Evolutionary conservation across 2,797 vertebrate genomes (phyloP).

Genomic region (Eulemur albifrons): DNA sequence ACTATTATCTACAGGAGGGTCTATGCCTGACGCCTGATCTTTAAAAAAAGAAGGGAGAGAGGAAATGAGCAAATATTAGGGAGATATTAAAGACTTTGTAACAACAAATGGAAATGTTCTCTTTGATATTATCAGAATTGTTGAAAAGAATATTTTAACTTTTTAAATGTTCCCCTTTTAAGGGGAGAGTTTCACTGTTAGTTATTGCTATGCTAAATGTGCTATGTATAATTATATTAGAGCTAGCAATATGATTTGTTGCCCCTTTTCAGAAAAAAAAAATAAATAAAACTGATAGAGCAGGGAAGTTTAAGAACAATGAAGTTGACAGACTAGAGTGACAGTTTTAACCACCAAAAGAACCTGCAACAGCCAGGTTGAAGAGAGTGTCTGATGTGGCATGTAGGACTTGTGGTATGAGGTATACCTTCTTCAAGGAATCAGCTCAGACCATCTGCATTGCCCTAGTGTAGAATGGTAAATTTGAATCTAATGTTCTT

Average conservation of each 20-base stretch:
- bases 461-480: background rate
- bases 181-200: background rate
- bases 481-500: background rate
- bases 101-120: background rate
- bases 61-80: background rate
- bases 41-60: background rate
- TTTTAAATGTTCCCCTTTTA: background rate
- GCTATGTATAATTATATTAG: background rate
- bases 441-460: background rate
- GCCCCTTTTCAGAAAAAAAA: background rate
- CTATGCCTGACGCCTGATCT: background rate
- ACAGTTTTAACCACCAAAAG: background rate
- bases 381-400: background rate
- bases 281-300: background rate
- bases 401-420: background rate
- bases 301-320: background rate
- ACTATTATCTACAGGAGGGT: background rate
- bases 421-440: background rate
- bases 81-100: background rate
- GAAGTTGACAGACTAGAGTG: background rate
- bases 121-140: background rate
- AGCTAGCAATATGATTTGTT: background rate
- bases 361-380: background rate
- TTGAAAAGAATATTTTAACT: background rate
- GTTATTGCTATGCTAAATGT: background rate